A percentile compares a stretch with the other conserved stretches of the same genome.
Evolutionary conservation across 2,888 invertebrate species (phyloP).

Genomic region (Unio delphinus): DNA sequence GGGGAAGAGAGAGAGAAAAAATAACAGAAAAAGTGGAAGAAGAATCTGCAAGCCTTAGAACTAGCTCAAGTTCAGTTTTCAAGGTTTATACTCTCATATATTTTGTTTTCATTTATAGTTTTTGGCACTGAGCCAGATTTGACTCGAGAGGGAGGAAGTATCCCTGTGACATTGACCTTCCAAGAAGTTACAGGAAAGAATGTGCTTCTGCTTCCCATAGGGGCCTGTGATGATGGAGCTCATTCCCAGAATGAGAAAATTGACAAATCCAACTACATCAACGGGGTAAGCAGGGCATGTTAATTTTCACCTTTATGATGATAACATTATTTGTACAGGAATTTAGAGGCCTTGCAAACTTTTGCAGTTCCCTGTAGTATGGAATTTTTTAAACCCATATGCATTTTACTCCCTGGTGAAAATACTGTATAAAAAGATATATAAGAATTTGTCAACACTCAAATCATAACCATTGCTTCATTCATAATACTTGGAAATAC

Average conservation of each 20-base stretch:
- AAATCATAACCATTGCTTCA: too few species aligned
- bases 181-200: conserved; percentile 90
- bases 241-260: conserved; percentile 99
- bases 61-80: background rate
- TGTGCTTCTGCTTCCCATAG: conserved; percentile 94
- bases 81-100: background rate
- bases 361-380: too few species aligned
- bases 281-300: conserved; percentile 6
- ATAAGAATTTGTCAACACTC: too few species aligned
- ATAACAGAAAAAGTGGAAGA: too few species aligned
- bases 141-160: conserved; percentile 97
- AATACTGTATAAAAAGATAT: too few species aligned
- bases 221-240: conserved; percentile 96
- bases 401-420: too few species aligned
- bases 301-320: background rate
- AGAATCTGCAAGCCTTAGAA: too few species aligned
- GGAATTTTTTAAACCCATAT: too few species aligned
- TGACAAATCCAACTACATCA: conserved; percentile 87
- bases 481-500: too few species aligned
- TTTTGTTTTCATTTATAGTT: conserved; percentile 73
- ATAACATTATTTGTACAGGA: background rate
- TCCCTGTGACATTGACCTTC: conserved; percentile 95
- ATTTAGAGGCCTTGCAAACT: background rate
- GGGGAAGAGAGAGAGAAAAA: too few species aligned
- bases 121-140: conserved; percentile 93